phyloP scores from a whole-genome alignment of 2,113 vertebrate species.

The Esox niger region DNA sequence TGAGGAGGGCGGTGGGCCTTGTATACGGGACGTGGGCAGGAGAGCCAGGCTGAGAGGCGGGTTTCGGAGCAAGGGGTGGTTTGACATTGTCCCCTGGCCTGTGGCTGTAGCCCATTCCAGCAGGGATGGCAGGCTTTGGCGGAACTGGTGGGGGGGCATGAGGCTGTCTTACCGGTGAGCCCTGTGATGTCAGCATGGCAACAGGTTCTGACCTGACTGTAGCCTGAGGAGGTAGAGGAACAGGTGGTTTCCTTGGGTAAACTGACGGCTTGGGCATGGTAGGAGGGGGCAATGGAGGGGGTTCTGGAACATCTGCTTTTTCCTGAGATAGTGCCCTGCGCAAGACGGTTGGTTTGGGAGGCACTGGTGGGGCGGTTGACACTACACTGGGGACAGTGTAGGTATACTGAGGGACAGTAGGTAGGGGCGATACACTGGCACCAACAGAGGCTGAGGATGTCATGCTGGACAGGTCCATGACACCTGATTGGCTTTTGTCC shows the following conservation, averaged over 20 bases:
- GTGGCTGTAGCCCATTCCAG: constrained; percentile 82
- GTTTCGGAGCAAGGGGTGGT: constrained; percentile 91
- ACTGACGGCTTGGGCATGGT: constrained; percentile 85
- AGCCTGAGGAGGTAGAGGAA: constrained; percentile 72
- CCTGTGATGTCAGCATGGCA: constrained; percentile 57
- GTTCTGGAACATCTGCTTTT: constrained; percentile 73
- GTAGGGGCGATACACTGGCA: constrained; percentile 63
- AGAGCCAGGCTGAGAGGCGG: constrained; percentile 75
- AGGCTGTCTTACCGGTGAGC: constrained; percentile 68
- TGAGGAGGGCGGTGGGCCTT: constrained; percentile 76
- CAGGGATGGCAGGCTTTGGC: constrained; percentile 88
- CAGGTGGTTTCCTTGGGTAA: constrained; percentile 81
- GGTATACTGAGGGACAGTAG: constrained; percentile 77
- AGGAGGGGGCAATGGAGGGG: constrained; percentile 83
- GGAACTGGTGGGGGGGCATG: constrained; percentile 89
- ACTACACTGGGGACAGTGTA: constrained; percentile 68
- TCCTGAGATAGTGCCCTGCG: constrained; percentile 83
- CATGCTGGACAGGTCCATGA: constrained; percentile 62
- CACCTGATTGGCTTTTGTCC: constrained; percentile 33
- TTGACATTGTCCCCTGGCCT: constrained; percentile 78
- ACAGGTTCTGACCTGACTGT: constrained; percentile 51
- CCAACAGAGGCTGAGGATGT: constrained; percentile 43
- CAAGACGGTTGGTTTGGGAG: constrained; percentile 79
- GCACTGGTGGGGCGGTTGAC: constrained; percentile 73
- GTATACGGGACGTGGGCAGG: constrained; percentile 66